Base-by-base conservation (phyloP, 2,113 vertebrate species). In the Hirundichthys speculiger region DNA sequence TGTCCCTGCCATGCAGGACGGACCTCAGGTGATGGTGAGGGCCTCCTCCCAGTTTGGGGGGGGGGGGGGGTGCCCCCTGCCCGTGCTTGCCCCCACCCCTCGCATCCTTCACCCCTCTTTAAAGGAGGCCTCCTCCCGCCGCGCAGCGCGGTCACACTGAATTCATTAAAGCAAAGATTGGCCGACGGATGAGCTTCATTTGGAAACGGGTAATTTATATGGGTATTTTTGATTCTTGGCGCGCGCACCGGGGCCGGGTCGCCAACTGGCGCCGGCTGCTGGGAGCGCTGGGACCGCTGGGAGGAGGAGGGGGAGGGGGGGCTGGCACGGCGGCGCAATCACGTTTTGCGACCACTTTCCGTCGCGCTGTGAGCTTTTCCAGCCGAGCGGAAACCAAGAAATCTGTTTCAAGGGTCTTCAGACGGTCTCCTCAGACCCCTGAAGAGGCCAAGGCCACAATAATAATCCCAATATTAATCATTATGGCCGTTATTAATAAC, bases 281-380 rank as follows among this genome's bases (percentile, higher is more conserved):
- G 77, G 73, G 85, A 87, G 75, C 77, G 63, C 65, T 77, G 82
- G 85, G 30, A n/a, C n/a, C 30, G 30, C 30, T 34, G 30, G 30
- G n/a, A n/a, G n/a, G n/a, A n/a, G n/a, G n/a, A n/a, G n/a, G n/a
- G n/a, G n/a, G n/a, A n/a, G n/a, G n/a, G 83, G 83, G 85, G 78
- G 75, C 86, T 93, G 91, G 92, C 91, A 91, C 50, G 13, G 74
- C 72, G 54, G 71, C 55, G 59, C 84, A 85, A 84, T 74, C 90
- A 90, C 90, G 88, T 88, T 90, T 85, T 89, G 87, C 86, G 86
- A 79, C 75, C 89, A 90, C 87, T 77, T 91, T 93, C 92, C 92
- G 84, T 78, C 91, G 84, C 67, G 90, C 92, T 91, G 90, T 18
- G 91, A 71, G 80, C 80, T 59, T 71, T 60, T 82, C 63, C 72